Evolutionary conservation across 1,140 invertebrate genomes (phyloP).

Genomic region (Nasonia longicornis): DNA sequence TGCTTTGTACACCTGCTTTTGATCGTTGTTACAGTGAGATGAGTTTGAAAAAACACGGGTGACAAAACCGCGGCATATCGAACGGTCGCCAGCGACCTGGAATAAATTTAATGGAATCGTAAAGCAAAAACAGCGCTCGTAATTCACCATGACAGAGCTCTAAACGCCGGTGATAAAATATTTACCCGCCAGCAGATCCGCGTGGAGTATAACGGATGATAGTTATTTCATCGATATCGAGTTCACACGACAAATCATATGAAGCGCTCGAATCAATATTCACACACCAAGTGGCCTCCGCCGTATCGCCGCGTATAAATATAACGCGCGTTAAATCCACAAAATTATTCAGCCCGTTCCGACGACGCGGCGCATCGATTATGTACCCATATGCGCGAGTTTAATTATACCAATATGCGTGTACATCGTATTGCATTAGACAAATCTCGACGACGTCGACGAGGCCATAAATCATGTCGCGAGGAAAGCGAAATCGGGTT

Average conservation of each 20-base stretch:
- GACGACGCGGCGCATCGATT: no score
- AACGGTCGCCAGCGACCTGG: background rate
- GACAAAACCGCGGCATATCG: background rate
- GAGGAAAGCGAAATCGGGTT: no score
- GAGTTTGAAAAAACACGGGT: no score
- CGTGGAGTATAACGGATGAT: background rate
- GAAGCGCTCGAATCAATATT: background rate
- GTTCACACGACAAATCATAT: background rate
- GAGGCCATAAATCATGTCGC: no score
- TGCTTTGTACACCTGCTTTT: background rate
- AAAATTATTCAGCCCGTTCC: background rate
- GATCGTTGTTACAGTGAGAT: background rate
- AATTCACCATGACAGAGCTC: background rate
- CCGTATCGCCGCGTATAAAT: background rate
- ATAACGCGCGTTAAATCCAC: background rate
- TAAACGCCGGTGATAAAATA: background rate
- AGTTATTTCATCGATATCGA: background rate
- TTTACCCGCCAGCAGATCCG: background rate
- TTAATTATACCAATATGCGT: background rate
- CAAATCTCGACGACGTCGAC: no score
- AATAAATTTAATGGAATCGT: conserved; percentile 1
- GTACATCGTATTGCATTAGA: no score
- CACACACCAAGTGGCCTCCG: background rate
- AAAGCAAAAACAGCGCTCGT: background rate
- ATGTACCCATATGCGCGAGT: no score